A percentile compares a stretch with the other conserved stretches of the same genome.
Conservation (phyloP, 1,140 invertebrate species). For the Myzus persicae region DNA sequence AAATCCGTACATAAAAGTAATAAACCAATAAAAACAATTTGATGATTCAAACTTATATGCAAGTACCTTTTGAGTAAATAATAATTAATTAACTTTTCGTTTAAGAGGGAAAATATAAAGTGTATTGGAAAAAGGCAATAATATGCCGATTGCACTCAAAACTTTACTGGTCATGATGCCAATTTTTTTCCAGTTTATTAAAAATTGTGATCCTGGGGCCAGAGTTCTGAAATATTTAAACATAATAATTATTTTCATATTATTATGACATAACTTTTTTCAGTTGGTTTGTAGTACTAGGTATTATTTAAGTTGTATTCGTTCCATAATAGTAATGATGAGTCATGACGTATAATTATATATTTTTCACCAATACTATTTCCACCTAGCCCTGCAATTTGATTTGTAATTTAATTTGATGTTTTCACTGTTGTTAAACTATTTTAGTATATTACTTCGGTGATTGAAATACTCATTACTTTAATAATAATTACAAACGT, state of each 20-base stretch:
- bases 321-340: background rate
- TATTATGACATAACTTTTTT: background rate
- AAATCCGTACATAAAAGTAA: too few relatives aligned
- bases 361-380: background rate
- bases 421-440: background rate
- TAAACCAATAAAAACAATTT: background rate
- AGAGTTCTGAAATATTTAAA: background rate
- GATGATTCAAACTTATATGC: background rate
- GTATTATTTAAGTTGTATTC: background rate
- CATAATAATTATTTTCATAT: background rate
- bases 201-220: background rate
- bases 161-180: background rate
- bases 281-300: background rate
- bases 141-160: background rate
- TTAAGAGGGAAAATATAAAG: background rate
- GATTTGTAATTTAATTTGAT: background rate
- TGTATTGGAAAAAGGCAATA: background rate
- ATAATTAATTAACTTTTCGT: background rate
- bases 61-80: background rate
- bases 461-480: background rate
- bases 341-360: background rate
- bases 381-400: background rate
- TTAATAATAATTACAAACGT: constrained; percentile 12
- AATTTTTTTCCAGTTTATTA: background rate
- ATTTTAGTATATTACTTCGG: background rate